Base-by-base conservation (phyloP, 2,797 vertebrate species). In the Prionace glauca region DNA sequence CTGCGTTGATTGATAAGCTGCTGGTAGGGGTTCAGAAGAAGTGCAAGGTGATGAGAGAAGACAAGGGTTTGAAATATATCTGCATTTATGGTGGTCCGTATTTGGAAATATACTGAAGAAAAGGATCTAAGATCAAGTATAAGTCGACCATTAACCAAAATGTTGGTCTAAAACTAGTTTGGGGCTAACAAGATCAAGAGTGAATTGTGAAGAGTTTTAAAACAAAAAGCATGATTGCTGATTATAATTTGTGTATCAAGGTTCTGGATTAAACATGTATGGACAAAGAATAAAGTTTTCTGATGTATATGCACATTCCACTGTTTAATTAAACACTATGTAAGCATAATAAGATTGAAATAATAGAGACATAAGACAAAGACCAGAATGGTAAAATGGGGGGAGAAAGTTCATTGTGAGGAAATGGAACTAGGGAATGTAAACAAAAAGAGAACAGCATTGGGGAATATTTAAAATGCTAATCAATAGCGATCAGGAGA, bases 101-200 rank as follows among this genome's bases (percentile, higher is more conserved):
- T 87, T 87, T 71, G 65, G 91, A 69, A 93, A 93, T n/a, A 69
- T 93, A 67, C 7, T 93, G 65, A 69, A 32, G 18, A n/a, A 93
- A 93, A 20, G 65, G 36, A 10, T 71, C 41, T 62, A 12, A 41
- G 7, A 72, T 8, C 65, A 45, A 14, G 87, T 62, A 29, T n/a
- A 62, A 90, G 62, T 29, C 12, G 29, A n/a, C 41, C 26, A 60
- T 62, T 50, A 60, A 60, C 3, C 56, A 88, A 56, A 88, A 84
- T 22, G 86, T 60, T 60, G 84, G 24, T 36, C 24, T 4, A 18
- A 9, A 9, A 50, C 56, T 50, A 41, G 16, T 74, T 45, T 7
- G 8, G 50, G 50, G 14, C 32, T 60, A 12, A 88, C 14, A 88
- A 14, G 50, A 62, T 14, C 56, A 20, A 62, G 24, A 32, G 26